Base-by-base conservation (phyloP, 2,113 vertebrate genomes). In the Mastomys natalensis region DNA sequence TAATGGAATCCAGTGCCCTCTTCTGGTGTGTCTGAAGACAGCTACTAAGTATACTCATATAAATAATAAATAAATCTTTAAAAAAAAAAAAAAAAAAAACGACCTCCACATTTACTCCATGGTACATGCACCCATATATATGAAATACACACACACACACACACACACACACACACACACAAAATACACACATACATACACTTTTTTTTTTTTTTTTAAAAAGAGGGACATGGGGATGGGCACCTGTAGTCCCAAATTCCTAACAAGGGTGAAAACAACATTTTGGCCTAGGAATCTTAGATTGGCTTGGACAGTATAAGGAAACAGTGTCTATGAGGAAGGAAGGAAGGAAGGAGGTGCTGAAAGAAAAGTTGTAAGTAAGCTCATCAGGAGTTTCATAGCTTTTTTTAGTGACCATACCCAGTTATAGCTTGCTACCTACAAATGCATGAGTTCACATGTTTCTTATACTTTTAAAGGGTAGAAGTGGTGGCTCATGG, bases 351-450 rank as follows among this genome's bases (percentile, higher is more conserved):
- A 48, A 48, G 45, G 45, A 48, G 53, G 21, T n/a, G 12, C 53
- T 81, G n/a, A 60, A 48, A 89, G 7, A 64, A 76, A 60, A 90
- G 17, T 68, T 93, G 19, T 70, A 58, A 64, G 24, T 68, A 68
- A 55, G 12, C 5, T 70, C 26, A 60, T 82, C 62, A 53, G 37
- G 37, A 12, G 15, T 34, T 82, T 92, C n/a, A 60, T 92, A 78
- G 58, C 62, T 95, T 94, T 91, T 29, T 78, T 93, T 89, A 68
- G 70, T 80, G 53, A 90, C 90, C 29, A 34, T 70, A 62, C n/a
- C 29, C 82, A 34, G 82, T 94, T 51, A 66, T 4, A 76, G 82
- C 62, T 92, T 3, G 51, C 31, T 86, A 74, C 55, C 26, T 87
- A 48, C 89, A 81, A 94, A 94, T 77, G 70, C n/a, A 43, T 62